Evolutionary conservation across 2,113 vertebrate species (phyloP), one percentile per base, ranked within the genome.

Genomic region (Muscicapa adusta): DNA sequence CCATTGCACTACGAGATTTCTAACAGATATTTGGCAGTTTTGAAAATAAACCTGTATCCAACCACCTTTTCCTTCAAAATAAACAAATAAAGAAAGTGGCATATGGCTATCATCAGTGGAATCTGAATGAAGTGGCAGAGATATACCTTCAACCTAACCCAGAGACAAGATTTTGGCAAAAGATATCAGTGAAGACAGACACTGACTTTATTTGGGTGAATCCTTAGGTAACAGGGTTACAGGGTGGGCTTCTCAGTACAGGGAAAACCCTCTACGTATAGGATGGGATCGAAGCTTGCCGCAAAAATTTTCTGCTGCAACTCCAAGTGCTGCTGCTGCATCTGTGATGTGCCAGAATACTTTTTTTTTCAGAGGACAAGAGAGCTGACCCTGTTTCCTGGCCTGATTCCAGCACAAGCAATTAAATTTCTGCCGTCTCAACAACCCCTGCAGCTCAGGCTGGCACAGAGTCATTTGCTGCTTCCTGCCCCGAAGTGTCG

Each of bases 361-460:
- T 54, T 45, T 48, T 82, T 76, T 58, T 43, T 48, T 82, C 82
- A 96, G 71, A 95, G 88, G 85, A 93, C 51, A 80, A 31, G 82
- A 76, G 51, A 90, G 47, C 25, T 95, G 94, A 89, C 93, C 91
- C 87, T 79, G 63, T 91, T 87, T 94, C 67, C 74, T 89, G 81
- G 95, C 88, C 94, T 90, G 78, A 94, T 88, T 95, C 91, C 94
- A 96, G 91, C 89, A 90, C 13, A 95, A 88, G 85, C 85, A 95
- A 96, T 94, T 94, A 91, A 73, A 88, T 71, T 92, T 91, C 94
- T 80, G 86, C 73, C 47, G 6, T 56, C 56, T 88, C 93, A 73
- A 76, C 85, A 83, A 54, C 56, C 78, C 82, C 93, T 93, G 88
- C 43, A 62, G 85, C 26, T 93, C 74, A 33, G 71, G 25, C 50